Percentiles rank a stretch among this genome's conserved stretches.
These are phyloP conservation scores for Leptarthrus brevirostris DNA, from an alignment of 2,888 invertebrate species.

Conservation along the genomic window DNA sequence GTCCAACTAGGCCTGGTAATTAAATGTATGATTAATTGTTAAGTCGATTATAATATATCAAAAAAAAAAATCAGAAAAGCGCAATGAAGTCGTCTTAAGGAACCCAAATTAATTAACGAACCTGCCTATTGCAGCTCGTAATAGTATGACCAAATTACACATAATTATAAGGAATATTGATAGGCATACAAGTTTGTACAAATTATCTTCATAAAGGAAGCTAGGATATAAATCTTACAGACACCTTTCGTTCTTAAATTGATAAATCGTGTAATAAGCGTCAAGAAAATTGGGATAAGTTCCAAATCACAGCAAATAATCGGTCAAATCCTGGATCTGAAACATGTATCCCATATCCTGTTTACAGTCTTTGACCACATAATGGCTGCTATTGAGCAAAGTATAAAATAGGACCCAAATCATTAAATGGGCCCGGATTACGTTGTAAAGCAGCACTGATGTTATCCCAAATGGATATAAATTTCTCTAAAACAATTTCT, in stretches of 20 bases:
- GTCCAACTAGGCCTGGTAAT: too few species aligned
- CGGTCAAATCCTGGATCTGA: neutral
- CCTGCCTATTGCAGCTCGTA: neutral
- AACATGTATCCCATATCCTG: neutral
- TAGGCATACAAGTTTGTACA: neutral
- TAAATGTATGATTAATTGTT: slow-evolving; percentile 35
- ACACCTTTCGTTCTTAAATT: slow-evolving; percentile 8
- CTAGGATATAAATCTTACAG: neutral
- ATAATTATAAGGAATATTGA: slow-evolving; percentile 7
- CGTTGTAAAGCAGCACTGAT: slow-evolving; percentile 1
- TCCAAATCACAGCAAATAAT: slow-evolving; percentile 40
- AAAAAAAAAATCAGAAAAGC: neutral
- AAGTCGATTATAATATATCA: neutral
- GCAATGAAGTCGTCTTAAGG: slow-evolving; percentile 4
- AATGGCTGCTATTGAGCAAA: neutral
- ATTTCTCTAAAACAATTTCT: slow-evolving; percentile 26
- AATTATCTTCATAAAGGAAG: neutral
- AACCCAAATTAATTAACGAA: slow-evolving; percentile 21
- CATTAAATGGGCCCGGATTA: slow-evolving; percentile 29
- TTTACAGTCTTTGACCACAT: neutral
- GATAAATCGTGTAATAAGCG: slow-evolving; percentile 18
- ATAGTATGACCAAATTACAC: too few species aligned
- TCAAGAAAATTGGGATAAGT: slow-evolving; percentile 22
- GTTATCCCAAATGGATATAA: slow-evolving; percentile 36
- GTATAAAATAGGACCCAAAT: slow-evolving; percentile 3